phyloP scores from a whole-genome alignment of 2,113 vertebrate species.

The Hepsetus odoe region DNA sequence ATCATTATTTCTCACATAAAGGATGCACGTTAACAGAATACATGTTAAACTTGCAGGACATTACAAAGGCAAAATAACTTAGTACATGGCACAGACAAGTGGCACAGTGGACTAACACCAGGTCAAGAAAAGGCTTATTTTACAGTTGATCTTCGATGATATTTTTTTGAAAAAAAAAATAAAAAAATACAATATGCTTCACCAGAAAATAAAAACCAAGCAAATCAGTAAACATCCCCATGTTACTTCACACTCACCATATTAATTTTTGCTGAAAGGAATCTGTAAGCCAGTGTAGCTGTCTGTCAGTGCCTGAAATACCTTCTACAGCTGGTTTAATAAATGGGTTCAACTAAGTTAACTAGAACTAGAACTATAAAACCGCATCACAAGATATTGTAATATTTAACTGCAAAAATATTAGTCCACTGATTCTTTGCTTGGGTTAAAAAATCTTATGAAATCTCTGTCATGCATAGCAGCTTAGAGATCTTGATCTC shows the following conservation, averaged over 20 bases:
- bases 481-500: constrained; percentile 14
- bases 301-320: constrained; percentile 4
- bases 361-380: constrained; percentile 8
- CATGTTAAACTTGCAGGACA: background rate
- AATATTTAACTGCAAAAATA: constrained; percentile 7
- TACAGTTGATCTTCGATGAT: background rate
- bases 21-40: background rate
- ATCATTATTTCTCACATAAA: background rate
- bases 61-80: background rate
- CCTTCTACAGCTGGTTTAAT: background rate
- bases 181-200: background rate
- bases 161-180: background rate
- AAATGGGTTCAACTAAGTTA: constrained; percentile 1
- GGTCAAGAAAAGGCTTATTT: background rate
- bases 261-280: background rate
- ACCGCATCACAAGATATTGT: constrained; percentile 6
- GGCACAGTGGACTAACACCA: background rate
- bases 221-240: background rate
- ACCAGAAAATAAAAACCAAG: background rate
- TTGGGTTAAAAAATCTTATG: constrained; percentile 15
- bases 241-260: background rate
- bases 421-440: background rate
- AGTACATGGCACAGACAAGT: background rate
- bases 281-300: background rate
- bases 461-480: no score